phyloP scores from a whole-genome alignment of 2,888 invertebrate genomes.

The Dugesia japonica region DNA sequence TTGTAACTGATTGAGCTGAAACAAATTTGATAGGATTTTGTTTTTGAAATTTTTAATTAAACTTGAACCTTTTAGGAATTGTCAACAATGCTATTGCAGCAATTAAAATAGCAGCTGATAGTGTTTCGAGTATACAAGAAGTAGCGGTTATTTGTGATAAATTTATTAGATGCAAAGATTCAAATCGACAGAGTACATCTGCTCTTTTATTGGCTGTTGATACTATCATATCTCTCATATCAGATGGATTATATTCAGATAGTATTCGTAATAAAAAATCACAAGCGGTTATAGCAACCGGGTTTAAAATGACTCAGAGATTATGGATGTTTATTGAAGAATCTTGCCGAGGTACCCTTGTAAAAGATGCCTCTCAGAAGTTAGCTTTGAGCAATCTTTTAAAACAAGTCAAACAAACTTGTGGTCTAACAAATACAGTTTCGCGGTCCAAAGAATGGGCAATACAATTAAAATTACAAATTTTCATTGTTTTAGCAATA shows the following conservation, averaged over 20 bases:
- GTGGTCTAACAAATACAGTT: neutral
- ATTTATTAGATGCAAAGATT: neutral
- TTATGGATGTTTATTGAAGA: constrained; percentile 7
- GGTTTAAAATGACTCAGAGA: neutral
- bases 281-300: neutral
- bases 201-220: constrained; percentile 12
- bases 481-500: neutral
- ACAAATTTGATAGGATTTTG: too few relatives aligned
- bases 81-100: neutral
- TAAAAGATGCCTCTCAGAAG: neutral
- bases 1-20: too few relatives aligned
- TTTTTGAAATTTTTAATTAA: too few relatives aligned
- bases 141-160: neutral
- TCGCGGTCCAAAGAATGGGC: neutral
- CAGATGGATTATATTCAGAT: constrained; percentile 1
- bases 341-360: neutral
- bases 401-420: neutral
- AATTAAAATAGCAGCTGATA: neutral
- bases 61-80: neutral
- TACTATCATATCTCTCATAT: neutral
- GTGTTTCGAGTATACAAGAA: neutral
- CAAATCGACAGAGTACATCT: neutral
- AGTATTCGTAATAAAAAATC: neutral
- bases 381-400: neutral
- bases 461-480: constrained; percentile 1